Evolutionary conservation across 2,113 vertebrate species (phyloP).

Genomic region (Thinocorus orbignyianus): DNA sequence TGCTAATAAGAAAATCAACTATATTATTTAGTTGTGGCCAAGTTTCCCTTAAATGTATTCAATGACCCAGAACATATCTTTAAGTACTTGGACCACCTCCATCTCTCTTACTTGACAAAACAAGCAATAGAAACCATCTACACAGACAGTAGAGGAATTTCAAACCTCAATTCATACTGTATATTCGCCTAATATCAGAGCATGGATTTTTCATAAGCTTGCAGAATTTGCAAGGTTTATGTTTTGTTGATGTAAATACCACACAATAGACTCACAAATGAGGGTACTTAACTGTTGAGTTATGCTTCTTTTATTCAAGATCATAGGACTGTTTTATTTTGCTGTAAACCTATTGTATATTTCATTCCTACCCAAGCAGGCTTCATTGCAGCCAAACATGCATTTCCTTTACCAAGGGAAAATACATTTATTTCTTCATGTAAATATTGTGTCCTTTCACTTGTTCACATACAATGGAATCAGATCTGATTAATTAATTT

Average conservation of each 20-base stretch:
- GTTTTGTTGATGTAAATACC: background rate
- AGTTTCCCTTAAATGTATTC: background rate
- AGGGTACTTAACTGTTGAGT: background rate
- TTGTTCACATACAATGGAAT: background rate
- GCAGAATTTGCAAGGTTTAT: background rate
- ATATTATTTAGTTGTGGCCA: background rate
- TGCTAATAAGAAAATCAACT: background rate
- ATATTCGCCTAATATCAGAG: background rate
- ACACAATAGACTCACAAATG: background rate
- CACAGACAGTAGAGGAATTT: background rate
- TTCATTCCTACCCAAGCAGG: background rate
- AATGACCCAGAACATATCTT: background rate
- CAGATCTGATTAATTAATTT: background rate
- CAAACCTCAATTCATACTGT: background rate
- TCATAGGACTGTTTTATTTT: background rate
- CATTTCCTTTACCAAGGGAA: background rate
- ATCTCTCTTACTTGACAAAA: background rate
- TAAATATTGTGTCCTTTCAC: background rate
- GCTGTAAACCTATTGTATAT: background rate
- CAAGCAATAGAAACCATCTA: background rate
- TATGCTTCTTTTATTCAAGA: background rate
- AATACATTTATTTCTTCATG: background rate
- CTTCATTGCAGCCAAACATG: background rate
- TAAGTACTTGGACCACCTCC: background rate
- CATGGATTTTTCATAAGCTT: background rate